Percentiles rank a stretch among this genome's conserved stretches.
Conservation (phyloP, 2,888 invertebrate genomes). For the Nudaria mundana region DNA sequence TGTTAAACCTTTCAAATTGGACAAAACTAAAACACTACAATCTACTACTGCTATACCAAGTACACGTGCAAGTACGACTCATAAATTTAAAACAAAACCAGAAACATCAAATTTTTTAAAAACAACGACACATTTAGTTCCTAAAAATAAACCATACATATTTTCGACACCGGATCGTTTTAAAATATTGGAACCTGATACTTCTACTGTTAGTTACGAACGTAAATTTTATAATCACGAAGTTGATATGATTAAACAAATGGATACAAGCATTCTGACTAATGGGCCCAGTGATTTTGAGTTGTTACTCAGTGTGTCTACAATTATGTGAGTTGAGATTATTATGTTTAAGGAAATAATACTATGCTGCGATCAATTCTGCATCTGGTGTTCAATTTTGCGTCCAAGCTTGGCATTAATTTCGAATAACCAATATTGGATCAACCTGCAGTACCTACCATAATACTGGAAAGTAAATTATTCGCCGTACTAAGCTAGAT, state of each 20-base stretch:
- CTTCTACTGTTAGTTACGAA: neutral
- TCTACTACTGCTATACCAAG: neutral
- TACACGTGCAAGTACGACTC: neutral
- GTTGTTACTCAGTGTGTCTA: conserved; percentile 41
- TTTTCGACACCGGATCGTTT: neutral
- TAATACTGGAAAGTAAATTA: no score
- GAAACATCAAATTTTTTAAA: neutral
- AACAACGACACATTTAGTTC: neutral
- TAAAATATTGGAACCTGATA: conserved; percentile 3
- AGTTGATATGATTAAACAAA: conserved; percentile 10
- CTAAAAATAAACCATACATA: neutral
- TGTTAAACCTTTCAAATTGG: neutral
- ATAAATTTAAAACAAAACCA: neutral
- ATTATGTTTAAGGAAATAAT: no score
- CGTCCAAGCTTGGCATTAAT: no score
- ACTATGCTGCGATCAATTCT: no score
- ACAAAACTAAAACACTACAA: neutral
- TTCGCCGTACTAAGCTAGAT: no score
- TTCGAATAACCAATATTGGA: no score
- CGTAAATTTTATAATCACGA: conserved; percentile 15
- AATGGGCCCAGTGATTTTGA: conserved; percentile 27
- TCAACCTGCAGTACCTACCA: no score
- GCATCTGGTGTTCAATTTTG: no score
- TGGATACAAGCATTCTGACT: conserved; percentile 15
- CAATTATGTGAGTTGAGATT: conserved; percentile 52